Percentiles rank a stretch among this genome's conserved stretches.
Evolutionary conservation across 2,888 invertebrate genomes (phyloP).

Genomic region (Ernsta delagoae): DNA sequence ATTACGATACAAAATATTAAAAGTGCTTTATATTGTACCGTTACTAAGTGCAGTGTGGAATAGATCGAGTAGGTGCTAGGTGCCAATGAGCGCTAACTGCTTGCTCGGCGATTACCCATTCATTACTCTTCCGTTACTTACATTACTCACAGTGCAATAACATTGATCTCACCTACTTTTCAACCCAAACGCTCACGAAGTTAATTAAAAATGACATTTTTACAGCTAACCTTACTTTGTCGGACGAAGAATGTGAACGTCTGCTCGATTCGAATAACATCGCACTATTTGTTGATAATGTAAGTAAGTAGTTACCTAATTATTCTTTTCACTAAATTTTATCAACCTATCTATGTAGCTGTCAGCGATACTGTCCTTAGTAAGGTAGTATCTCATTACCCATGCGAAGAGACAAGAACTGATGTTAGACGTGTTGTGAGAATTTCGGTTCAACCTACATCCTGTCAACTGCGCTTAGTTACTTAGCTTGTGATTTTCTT

Average conservation of each 20-base stretch:
- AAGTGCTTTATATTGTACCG: too few species aligned
- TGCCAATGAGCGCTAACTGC: constrained; percentile 38
- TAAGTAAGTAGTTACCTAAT: constrained; percentile 59
- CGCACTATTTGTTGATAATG: constrained; percentile 77
- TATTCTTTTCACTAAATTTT: too few species aligned
- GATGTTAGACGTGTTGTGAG: too few species aligned
- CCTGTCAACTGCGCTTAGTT: too few species aligned
- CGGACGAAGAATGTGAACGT: constrained; percentile 77
- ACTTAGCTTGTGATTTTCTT: too few species aligned
- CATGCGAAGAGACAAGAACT: too few species aligned
- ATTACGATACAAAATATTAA: too few species aligned
- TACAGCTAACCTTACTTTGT: constrained; percentile 71
- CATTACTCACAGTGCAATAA: constrained; percentile 13
- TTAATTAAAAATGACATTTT: background rate
- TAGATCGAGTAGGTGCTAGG: constrained; percentile 1
- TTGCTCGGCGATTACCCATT: constrained; percentile 1
- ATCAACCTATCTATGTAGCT: too few species aligned
- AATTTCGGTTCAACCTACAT: too few species aligned
- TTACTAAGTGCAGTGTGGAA: too few species aligned
- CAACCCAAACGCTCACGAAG: background rate
- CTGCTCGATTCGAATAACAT: constrained; percentile 73
- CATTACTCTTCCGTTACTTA: constrained; percentile 22
- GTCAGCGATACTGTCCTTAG: too few species aligned
- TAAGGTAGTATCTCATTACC: too few species aligned
- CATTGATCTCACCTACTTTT: constrained; percentile 3